A percentile compares a stretch with the other conserved stretches of the same genome.
Conservation (phyloP, 92 coral and sea anemone genomes). For the Epizoanthus illoricatus region DNA sequence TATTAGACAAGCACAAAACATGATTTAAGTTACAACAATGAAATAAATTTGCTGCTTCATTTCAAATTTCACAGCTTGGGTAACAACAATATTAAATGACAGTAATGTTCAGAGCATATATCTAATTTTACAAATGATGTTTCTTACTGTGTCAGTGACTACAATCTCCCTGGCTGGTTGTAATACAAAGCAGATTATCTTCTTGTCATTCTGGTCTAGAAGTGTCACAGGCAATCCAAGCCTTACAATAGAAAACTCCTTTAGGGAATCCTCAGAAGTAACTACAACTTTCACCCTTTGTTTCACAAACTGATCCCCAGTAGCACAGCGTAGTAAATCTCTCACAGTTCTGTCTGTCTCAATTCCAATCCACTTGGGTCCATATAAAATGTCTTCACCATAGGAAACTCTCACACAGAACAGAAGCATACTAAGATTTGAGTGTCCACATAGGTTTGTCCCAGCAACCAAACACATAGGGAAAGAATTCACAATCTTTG, state of each 20-base stretch:
- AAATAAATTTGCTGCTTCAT: slow-evolving; percentile 15
- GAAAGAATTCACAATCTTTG: slow-evolving; percentile 1
- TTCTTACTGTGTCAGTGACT: slow-evolving; percentile 57
- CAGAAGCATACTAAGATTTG: slow-evolving; percentile 50
- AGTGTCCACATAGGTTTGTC: slow-evolving; percentile 2
- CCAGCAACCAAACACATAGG: slow-evolving; percentile 35
- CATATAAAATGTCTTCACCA: slow-evolving; percentile 51
- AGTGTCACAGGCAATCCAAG: slow-evolving; percentile 67
- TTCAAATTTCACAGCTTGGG: too few relatives aligned
- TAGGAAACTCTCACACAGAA: slow-evolving; percentile 87
- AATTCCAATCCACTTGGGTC: slow-evolving; percentile 83
- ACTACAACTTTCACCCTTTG: slow-evolving; percentile 77
- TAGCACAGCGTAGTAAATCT: slow-evolving; percentile 82
- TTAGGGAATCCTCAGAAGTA: slow-evolving; percentile 71
- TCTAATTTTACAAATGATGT: neutral
- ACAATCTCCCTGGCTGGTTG: slow-evolving; percentile 58
- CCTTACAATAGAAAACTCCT: slow-evolving; percentile 59
- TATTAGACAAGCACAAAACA: too few relatives aligned
- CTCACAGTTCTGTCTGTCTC: slow-evolving; percentile 70
- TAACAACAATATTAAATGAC: too few relatives aligned
- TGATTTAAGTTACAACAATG: too few relatives aligned
- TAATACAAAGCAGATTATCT: slow-evolving; percentile 71
- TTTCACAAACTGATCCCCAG: slow-evolving; percentile 72
- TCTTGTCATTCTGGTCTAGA: slow-evolving; percentile 72
- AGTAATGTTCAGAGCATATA: too few relatives aligned